Percentiles rank a stretch among this genome's conserved stretches.
Evolutionary conservation across 1,140 invertebrate species (phyloP).

Genomic region (Pectinophora gossypiella): DNA sequence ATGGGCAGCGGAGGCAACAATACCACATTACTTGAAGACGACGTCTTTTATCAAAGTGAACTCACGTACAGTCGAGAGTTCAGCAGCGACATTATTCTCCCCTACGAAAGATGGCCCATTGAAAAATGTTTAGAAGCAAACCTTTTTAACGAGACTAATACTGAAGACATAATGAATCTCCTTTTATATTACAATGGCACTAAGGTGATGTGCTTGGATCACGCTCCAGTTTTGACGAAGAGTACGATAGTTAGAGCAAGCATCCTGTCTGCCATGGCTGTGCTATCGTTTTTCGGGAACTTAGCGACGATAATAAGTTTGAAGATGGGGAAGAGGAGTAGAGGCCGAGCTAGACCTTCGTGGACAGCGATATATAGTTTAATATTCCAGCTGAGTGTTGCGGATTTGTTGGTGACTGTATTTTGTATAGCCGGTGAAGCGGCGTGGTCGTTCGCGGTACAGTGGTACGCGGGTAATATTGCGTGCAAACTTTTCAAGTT

Average conservation of each 20-base stretch:
- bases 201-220: slow-evolving; percentile 71
- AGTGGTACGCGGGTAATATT: slow-evolving; percentile 86
- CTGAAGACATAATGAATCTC: slow-evolving; percentile 31
- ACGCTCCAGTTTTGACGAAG: slow-evolving; percentile 79
- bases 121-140: slow-evolving; percentile 46
- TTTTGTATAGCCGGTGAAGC: slow-evolving; percentile 89
- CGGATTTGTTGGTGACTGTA: slow-evolving; percentile 86
- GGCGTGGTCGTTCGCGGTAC: slow-evolving; percentile 86
- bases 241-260: slow-evolving; percentile 78
- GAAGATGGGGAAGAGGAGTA: slow-evolving; percentile 74
- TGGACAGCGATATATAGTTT: slow-evolving; percentile 85
- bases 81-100: slow-evolving; percentile 10
- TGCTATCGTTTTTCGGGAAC: slow-evolving; percentile 85
- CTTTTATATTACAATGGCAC: slow-evolving; percentile 56
- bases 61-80: slow-evolving; percentile 31
- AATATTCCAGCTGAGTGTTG: slow-evolving; percentile 84
- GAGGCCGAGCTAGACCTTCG: slow-evolving; percentile 75
- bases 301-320: slow-evolving; percentile 85
- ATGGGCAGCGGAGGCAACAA: slow-evolving; percentile 60
- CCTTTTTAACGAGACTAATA: slow-evolving; percentile 34
- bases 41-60: slow-evolving; percentile 29
- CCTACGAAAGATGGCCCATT: slow-evolving; percentile 38
- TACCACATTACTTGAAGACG: slow-evolving; percentile 59
- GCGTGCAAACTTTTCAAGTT: slow-evolving; percentile 90
- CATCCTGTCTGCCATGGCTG: slow-evolving; percentile 80